phyloP scores from a whole-genome alignment of 2,797 vertebrate genomes.

The Molossus alvarezi region DNA sequence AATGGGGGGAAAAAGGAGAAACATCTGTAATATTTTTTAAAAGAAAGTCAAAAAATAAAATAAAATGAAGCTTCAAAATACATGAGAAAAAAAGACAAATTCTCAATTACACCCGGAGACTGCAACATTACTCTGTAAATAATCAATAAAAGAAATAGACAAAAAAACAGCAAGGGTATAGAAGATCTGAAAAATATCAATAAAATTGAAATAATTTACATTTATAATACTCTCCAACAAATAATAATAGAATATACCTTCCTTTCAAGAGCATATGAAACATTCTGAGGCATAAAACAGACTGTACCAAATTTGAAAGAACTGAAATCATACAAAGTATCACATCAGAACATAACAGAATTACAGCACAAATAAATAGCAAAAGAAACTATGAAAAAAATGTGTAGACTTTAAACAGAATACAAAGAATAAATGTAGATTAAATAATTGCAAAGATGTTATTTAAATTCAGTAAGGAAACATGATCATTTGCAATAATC shows the following conservation, averaged over 20 bases:
- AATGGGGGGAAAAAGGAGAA: too few species aligned
- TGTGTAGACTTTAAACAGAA: neutral
- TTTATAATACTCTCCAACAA: neutral
- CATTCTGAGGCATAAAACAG: neutral
- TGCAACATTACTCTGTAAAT: neutral
- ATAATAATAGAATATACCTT: neutral
- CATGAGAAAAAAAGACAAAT: neutral
- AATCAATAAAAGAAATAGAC: neutral
- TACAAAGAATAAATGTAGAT: neutral
- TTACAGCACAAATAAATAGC: neutral
- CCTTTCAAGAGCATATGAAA: neutral
- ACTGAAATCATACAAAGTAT: neutral
- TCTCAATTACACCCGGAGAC: neutral
- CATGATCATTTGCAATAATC: neutral
- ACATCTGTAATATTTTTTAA: too few species aligned
- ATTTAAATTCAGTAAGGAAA: neutral
- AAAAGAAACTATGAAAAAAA: neutral
- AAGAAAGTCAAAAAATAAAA: too few species aligned
- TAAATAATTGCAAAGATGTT: neutral
- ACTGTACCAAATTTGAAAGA: neutral
- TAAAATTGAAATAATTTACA: neutral
- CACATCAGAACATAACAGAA: neutral
- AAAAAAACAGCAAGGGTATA: neutral
- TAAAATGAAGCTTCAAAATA: neutral
- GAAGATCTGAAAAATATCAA: neutral